Percentiles rank a stretch among this genome's conserved stretches.
These are phyloP conservation scores for Drosophila pseudoobscura DNA, from an alignment of 1,140 invertebrate species.

Conservation along the genomic window DNA sequence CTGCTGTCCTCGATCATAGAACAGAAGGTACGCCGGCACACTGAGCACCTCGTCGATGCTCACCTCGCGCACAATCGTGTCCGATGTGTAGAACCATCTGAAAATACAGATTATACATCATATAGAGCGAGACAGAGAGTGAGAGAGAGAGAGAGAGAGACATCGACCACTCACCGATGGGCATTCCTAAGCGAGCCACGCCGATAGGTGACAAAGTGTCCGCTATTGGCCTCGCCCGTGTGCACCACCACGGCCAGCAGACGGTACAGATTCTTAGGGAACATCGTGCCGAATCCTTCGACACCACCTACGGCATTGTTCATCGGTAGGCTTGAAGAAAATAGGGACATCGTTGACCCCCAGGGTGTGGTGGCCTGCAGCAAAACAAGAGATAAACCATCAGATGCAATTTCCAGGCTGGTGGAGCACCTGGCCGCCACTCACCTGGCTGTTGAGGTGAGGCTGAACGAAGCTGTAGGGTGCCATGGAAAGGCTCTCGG, in stretches of 20 bases:
- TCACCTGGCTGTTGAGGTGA: conserved; percentile 84
- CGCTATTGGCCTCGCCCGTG: conserved; percentile 91
- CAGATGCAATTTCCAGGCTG: too few species aligned
- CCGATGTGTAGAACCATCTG: conserved; percentile 89
- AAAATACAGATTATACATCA: not conserved
- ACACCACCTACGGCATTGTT: conserved; percentile 66
- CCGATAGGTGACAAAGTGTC: conserved; percentile 96
- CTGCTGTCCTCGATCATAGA: conserved; percentile 86
- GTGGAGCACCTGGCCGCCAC: not conserved
- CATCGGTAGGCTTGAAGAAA: conserved; percentile 77
- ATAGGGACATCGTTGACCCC: conserved; percentile 81
- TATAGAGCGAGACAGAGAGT: not conserved
- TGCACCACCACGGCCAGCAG: conserved; percentile 95
- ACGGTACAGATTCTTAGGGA: conserved; percentile 86
- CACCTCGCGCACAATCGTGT: conserved; percentile 88
- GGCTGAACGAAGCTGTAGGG: conserved; percentile 89
- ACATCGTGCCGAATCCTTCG: conserved; percentile 79
- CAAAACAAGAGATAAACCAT: not conserved
- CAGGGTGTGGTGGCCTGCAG: conserved; percentile 78
- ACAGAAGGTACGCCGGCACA: conserved; percentile 87
- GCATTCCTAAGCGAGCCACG: conserved; percentile 87
- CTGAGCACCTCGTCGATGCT: conserved; percentile 87
- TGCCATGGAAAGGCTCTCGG: conserved; percentile 91
- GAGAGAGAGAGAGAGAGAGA: not conserved
- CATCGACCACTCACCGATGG: conserved; percentile 81